Percentiles rank a stretch among this genome's conserved stretches.
These are phyloP conservation scores for Podarcis muralis DNA, from an alignment of 2,113 vertebrate genomes.

Conservation along the genomic window DNA sequence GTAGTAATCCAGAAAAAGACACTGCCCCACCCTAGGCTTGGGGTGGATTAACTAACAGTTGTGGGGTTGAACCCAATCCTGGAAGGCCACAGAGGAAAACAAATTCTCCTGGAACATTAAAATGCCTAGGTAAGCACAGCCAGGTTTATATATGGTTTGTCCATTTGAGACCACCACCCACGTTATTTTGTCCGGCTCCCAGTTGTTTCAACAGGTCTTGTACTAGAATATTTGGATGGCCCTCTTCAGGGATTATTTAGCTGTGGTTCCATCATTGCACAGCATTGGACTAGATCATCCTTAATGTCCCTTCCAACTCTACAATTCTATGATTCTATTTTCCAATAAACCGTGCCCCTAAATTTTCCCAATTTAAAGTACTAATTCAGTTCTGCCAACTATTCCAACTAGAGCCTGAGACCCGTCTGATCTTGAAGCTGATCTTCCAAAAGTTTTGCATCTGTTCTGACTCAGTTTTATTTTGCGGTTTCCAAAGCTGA, in stretches of 20 bases:
- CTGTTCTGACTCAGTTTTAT: neutral
- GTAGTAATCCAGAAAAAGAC: neutral
- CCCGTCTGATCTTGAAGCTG: neutral
- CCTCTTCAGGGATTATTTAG: neutral
- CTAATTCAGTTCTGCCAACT: no score
- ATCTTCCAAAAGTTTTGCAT: neutral
- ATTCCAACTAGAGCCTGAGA: no score
- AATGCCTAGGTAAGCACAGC: neutral
- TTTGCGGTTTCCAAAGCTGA: no score
- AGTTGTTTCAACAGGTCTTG: no score
- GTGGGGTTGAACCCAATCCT: neutral
- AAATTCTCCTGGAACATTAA: neutral
- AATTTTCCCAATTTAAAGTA: neutral
- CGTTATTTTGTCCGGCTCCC: no score
- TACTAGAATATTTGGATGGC: no score
- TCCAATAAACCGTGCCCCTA: neutral
- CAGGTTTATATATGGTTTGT: neutral
- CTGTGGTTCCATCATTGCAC: no score
- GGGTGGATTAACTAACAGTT: neutral
- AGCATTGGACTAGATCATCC: no score
- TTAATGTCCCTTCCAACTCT: no score
- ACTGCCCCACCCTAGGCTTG: neutral
- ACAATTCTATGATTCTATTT: no score
- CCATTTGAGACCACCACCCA: neutral
- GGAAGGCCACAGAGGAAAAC: neutral